phyloP scores from a whole-genome alignment of 2,888 invertebrate genomes.

The Griposia aprilina region DNA sequence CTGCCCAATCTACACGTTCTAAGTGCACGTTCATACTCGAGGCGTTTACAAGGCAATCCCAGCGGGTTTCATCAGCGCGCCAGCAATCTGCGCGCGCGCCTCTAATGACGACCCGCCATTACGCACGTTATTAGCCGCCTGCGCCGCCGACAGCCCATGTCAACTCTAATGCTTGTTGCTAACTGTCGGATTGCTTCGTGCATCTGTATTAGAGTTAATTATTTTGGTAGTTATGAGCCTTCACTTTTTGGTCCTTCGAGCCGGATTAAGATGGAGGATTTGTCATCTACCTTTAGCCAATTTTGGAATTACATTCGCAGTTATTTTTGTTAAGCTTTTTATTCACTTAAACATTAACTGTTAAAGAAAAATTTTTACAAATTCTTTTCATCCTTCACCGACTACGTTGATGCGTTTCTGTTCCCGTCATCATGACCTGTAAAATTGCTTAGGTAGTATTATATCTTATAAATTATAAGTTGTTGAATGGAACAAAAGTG shows the following conservation, averaged over 20 bases:
- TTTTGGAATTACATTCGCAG: neutral
- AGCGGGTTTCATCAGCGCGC: conserved; percentile 84
- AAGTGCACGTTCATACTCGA: conserved; percentile 68
- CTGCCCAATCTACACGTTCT: conserved; percentile 73
- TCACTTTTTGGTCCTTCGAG: conserved; percentile 43
- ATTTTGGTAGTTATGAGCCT: conserved; percentile 33
- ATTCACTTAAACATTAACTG: neutral
- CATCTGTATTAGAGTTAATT: conserved; percentile 53
- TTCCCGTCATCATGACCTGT: conserved; percentile 36
- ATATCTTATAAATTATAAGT: conserved; percentile 56
- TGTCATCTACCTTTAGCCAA: conserved; percentile 17
- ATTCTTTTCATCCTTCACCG: conserved; percentile 33
- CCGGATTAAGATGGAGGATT: conserved; percentile 18
- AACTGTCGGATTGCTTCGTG: conserved; percentile 58
- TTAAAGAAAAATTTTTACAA: neutral
- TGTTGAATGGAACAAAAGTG: conserved; percentile 64
- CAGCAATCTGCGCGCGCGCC: conserved; percentile 86
- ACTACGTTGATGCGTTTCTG: conserved; percentile 12
- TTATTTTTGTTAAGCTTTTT: neutral
- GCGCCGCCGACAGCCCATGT: conserved; percentile 73
- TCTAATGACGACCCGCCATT: conserved; percentile 83
- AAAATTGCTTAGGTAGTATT: conserved; percentile 49
- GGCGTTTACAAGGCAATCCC: conserved; percentile 88
- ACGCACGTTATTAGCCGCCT: conserved; percentile 83
- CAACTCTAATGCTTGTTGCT: conserved; percentile 71